Base-by-base conservation (phyloP, 2,113 vertebrate species). In the Prionailurus viverrinus region DNA sequence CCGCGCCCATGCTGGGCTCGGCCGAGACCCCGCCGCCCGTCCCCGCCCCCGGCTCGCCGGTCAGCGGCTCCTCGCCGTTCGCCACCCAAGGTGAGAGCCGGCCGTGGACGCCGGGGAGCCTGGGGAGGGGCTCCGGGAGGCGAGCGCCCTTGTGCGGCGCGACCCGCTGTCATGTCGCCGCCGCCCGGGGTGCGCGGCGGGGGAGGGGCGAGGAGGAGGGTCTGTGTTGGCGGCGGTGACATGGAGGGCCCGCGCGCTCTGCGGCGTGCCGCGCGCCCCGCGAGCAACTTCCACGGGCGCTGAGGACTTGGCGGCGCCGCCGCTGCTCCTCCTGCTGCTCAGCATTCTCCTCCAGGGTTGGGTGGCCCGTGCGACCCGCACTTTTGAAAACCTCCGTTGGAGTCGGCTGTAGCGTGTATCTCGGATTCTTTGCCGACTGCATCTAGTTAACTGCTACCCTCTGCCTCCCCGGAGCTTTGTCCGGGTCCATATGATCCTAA, bases 71-170 rank as follows among this genome's bases (percentile, higher is more conserved):
- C 18, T 92, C 98, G 5, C 95, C 98, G 39, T 98, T 98, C 98
- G 98, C 98, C 83, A 98, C 98, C 18, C 98, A 99, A 95, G 98
- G 99, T 99, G 97, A 98, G 98, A 19, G 71, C 33, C 4, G 51
- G 23, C 4, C 10, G 31, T 27, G 39, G 83, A 29, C 55, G 78
- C 61, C 61, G 63, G 58, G 23, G 23, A 31, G 27, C 41, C 15
- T 1, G 14, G 3, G 16, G 93, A 36, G 69, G 66, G 19, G n/a
- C 45, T 9, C n/a, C 68, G 25, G 83, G 97, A 81, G 16, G 63
- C 68, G 45, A 68, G 87, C 63, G 83, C 29, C 76, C 89, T 36
- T 41, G 85, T 7, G 95, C 68, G 0, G 68, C 86, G 82, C 83
- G 95, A 82, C 91, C 96, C 63, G 91, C 97, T 96, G 93, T 95